These are phyloP conservation scores for Mactra quadrangularis DNA, from an alignment of 1,140 invertebrate species.

Conservation along the genomic window DNA sequence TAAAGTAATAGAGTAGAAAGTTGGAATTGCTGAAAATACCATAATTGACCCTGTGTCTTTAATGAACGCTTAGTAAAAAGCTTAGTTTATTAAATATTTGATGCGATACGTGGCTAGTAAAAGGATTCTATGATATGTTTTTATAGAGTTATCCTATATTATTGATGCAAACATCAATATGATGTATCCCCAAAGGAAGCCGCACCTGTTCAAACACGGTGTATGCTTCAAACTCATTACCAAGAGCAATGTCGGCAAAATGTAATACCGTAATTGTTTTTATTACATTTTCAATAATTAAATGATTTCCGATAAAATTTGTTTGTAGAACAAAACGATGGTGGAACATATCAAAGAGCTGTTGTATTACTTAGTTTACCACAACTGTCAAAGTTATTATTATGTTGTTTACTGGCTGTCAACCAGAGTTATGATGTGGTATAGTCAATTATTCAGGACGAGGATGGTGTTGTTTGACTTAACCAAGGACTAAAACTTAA, in stretches of 20 bases:
- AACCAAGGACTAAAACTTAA: too few species aligned
- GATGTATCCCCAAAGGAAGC: constrained; percentile 8
- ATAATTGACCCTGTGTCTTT: too few species aligned
- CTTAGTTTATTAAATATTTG: constrained; percentile 30
- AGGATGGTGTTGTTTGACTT: too few species aligned
- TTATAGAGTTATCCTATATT: background rate
- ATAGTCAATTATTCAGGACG: too few species aligned
- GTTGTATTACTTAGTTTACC: too few species aligned
- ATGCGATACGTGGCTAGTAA: constrained; percentile 14
- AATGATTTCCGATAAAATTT: constrained; percentile 9
- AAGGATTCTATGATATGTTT: constrained; percentile 12
- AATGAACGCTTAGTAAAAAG: too few species aligned
- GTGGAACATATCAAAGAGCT: too few species aligned
- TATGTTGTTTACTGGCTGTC: too few species aligned
- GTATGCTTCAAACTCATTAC: background rate
- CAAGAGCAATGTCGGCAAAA: background rate
- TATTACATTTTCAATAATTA: constrained; percentile 24
- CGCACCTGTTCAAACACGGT: constrained; percentile 32
- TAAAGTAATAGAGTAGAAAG: background rate
- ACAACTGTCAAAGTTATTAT: too few species aligned
- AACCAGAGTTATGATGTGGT: too few species aligned
- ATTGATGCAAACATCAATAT: constrained; percentile 41
- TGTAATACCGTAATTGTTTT: constrained; percentile 24
- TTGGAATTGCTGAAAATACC: too few species aligned
- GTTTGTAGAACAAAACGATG: too few species aligned